Evolutionary conservation across 2,797 vertebrate species (phyloP).

Genomic region (Pseudopleuronectes americanus): DNA sequence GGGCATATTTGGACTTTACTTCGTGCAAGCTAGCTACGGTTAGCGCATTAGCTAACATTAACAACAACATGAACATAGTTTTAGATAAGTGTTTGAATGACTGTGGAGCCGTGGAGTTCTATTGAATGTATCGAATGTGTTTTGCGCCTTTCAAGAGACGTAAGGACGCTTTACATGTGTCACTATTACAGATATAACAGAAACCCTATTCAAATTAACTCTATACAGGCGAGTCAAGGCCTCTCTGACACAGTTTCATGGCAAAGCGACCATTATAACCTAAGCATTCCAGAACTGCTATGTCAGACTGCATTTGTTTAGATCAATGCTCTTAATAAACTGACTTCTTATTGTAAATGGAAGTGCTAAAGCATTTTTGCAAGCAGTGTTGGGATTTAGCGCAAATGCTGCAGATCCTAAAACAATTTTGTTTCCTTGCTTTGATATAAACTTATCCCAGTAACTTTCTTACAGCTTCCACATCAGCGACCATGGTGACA

Average conservation of each 20-base stretch:
- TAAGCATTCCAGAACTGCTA: too few relatives aligned
- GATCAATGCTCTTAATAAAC: background rate
- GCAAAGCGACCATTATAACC: too few relatives aligned
- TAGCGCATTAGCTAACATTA: slow-evolving; percentile 62
- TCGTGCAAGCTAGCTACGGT: slow-evolving; percentile 48
- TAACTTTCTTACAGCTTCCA: slow-evolving; percentile 76
- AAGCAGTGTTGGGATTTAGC: background rate
- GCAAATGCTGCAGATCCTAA: background rate
- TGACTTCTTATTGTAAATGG: background rate
- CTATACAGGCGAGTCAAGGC: too few relatives aligned
- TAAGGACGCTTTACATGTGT: too few relatives aligned
- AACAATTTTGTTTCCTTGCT: background rate
- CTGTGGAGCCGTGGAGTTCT: too few relatives aligned
- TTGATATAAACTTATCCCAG: background rate
- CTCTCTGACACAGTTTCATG: too few relatives aligned
- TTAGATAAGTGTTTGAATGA: background rate
- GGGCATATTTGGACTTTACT: slow-evolving; percentile 6
- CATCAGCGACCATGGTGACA: slow-evolving; percentile 83
- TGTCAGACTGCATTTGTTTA: background rate
- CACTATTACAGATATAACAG: too few relatives aligned
- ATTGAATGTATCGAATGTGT: too few relatives aligned
- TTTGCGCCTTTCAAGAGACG: background rate
- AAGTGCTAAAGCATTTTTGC: background rate
- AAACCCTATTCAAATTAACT: too few relatives aligned
- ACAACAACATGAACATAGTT: slow-evolving; percentile 72